Evolutionary conservation across 2,888 invertebrate species (phyloP).

Genomic region (Smittia aterrima): DNA sequence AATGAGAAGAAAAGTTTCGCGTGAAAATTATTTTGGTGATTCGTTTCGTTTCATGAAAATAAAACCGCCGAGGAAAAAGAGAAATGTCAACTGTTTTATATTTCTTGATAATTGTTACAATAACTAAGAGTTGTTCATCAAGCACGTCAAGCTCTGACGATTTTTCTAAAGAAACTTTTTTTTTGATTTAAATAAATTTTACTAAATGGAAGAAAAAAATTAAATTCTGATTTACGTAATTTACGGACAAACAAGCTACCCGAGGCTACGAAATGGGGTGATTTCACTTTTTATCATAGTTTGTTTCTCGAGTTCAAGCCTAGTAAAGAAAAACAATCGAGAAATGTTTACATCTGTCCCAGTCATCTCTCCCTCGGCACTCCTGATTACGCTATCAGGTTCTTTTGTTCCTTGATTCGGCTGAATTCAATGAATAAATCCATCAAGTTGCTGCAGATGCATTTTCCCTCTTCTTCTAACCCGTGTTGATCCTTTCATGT

Average conservation of each 20-base stretch:
- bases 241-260: too few species aligned
- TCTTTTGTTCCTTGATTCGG: background rate
- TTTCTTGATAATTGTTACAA: constrained; percentile 8
- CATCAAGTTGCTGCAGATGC: constrained; percentile 41
- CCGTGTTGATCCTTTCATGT: constrained; percentile 20
- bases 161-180: too few species aligned
- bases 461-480: constrained; percentile 21
- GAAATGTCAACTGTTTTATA: constrained; percentile 35
- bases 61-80: too few species aligned
- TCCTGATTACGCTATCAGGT: background rate
- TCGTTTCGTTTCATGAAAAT: too few species aligned
- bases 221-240: too few species aligned
- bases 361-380: background rate
- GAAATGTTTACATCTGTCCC: too few species aligned
- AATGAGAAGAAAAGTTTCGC: background rate
- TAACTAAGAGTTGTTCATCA: constrained; percentile 11
- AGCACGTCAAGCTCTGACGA: too few species aligned
- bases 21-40: constrained; percentile 8
- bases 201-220: too few species aligned
- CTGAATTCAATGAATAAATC: constrained; percentile 26
- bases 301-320: too few species aligned
- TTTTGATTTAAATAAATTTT: too few species aligned
- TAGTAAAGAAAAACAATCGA: too few species aligned
- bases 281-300: too few species aligned
- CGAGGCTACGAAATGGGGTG: background rate